Evolutionary conservation across 2,888 invertebrate genomes (phyloP).

Genomic region (Diploptera punctata): DNA sequence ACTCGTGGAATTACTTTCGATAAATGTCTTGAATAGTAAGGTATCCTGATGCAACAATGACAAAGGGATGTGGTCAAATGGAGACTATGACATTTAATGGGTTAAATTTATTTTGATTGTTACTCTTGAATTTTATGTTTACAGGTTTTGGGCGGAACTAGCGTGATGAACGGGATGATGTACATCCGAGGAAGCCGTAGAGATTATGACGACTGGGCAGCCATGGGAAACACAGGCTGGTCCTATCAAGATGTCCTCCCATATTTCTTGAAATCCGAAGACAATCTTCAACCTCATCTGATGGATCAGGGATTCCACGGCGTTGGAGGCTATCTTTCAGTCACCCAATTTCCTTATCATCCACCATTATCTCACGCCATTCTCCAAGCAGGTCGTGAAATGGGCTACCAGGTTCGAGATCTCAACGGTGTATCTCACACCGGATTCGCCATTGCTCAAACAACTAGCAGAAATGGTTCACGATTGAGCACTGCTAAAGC

Average conservation of each 20-base stretch:
- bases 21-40: no score
- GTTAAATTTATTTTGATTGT: no score
- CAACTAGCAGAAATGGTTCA: slow-evolving; percentile 85
- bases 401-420: slow-evolving; percentile 75
- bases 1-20: no score
- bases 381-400: slow-evolving; percentile 54
- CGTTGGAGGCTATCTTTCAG: slow-evolving; percentile 77
- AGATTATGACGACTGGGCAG: slow-evolving; percentile 90
- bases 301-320: slow-evolving; percentile 81
- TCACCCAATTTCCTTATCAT: slow-evolving; percentile 84
- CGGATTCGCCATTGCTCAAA: slow-evolving; percentile 88
- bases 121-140: neutral
- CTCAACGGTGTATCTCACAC: slow-evolving; percentile 81
- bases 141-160: slow-evolving; percentile 88
- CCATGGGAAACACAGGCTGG: slow-evolving; percentile 88
- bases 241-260: slow-evolving; percentile 88
- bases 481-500: slow-evolving; percentile 82
- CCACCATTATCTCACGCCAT: slow-evolving; percentile 82
- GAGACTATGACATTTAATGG: no score
- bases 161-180: slow-evolving; percentile 96
- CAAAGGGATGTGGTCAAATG: no score
- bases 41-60: no score
- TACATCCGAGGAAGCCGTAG: slow-evolving; percentile 87
- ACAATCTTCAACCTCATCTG: slow-evolving; percentile 72
- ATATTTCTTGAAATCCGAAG: slow-evolving; percentile 87